Base-by-base conservation (phyloP, 1,140 invertebrate genomes). In the Ceratitis capitata region DNA sequence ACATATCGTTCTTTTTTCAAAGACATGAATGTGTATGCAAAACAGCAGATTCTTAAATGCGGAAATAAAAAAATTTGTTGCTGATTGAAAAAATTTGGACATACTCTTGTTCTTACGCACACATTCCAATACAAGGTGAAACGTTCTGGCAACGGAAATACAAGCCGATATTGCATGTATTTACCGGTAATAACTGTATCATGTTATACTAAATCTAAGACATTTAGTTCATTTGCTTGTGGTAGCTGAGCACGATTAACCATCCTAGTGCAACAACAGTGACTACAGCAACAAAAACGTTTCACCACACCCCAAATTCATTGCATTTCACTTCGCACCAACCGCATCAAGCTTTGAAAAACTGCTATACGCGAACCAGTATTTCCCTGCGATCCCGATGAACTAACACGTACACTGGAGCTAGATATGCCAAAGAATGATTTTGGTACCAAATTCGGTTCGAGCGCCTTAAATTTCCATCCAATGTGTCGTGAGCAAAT, bases 401-500 rank as follows among this genome's bases (percentile, higher is more conserved):
- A 58, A 14, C 89, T 88, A 58, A 91, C 89, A 7, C 90, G 88
- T 6, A 92, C 89, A 58, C 88, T 91, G 19, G 89, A 88, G 2
- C 92, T 89, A 10, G 94, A 94, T 9, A 97, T 92, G 12, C 96
- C 96, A 93, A 94, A 97, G 89, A 97, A 97, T 84, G 93, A 93
- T 61, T 92, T 92, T 3, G 96, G 96, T 85, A 93, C 93, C 58
- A 97, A 90, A 85, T 94, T 92, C 58, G 92, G 93, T 16, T 93
- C 89, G 0, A 92, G 92, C 0, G 95, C 94, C 26, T 94, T 95
- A 88, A 97, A 97, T 88, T 94, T 94, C 97, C 97, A 97, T 0
- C 96, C 97, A 85, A 97, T 93, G 88, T 97, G 96, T 64, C 90
- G 92, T 26, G 92, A 88, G 89, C 97, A 97, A 16, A 90, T 88